Percentiles rank a stretch among this genome's conserved stretches.
phyloP scores from a whole-genome alignment of 2,888 invertebrate genomes.

The Micoletzkya japonica region DNA sequence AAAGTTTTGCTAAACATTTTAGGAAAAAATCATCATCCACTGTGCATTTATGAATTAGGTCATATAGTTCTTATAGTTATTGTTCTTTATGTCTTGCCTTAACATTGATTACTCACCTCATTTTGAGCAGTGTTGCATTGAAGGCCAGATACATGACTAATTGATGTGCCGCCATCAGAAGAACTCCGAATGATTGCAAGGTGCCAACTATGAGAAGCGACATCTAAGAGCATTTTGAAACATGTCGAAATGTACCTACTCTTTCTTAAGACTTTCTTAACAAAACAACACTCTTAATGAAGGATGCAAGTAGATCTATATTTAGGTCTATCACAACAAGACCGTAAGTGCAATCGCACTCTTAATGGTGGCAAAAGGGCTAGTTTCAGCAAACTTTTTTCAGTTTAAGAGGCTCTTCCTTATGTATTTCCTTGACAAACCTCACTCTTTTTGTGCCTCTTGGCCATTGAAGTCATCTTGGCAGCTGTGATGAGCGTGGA shows the following conservation, averaged over 20 bases:
- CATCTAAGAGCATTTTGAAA: not conserved
- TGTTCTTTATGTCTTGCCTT: not conserved
- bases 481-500: conserved; percentile 13
- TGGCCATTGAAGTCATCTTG: conserved; percentile 9
- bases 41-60: no score
- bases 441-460: conserved; percentile 24
- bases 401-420: conserved; percentile 1
- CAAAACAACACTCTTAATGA: no score
- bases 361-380: not conserved
- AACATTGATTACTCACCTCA: not conserved
- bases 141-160: conserved; percentile 12
- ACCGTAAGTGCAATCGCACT: no score
- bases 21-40: no score
- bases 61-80: no score
- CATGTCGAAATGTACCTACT: not conserved
- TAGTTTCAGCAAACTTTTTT: not conserved
- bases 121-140: conserved; percentile 15
- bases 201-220: conserved; percentile 17
- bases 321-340: no score
- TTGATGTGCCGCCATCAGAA: conserved; percentile 11
- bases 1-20: no score
- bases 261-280: not conserved
- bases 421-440: not conserved
- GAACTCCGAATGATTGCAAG: conserved; percentile 21
- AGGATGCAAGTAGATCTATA: no score